phyloP scores from a whole-genome alignment of 2,888 invertebrate species.

The Polydrusus tereticollis region DNA sequence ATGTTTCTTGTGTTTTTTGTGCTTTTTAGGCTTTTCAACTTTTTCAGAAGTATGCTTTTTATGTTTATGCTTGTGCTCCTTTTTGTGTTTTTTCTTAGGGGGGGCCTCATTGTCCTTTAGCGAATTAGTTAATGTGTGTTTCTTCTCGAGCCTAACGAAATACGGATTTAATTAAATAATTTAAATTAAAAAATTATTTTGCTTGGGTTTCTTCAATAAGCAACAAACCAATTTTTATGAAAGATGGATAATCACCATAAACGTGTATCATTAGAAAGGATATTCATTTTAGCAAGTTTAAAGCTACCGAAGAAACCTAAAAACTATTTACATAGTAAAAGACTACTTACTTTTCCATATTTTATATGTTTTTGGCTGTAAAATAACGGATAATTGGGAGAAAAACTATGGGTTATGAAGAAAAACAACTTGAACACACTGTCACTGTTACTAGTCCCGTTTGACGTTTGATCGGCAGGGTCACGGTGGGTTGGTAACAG shows the following conservation, averaged over 20 bases:
- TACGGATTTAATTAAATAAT: not conserved
- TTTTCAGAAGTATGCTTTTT: conserved; percentile 69
- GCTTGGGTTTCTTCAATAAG: not conserved
- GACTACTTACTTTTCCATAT: conserved; percentile 6
- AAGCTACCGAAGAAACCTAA: not conserved
- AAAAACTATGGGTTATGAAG: not conserved
- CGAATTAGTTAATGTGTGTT: conserved; percentile 20
- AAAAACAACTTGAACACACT: not conserved
- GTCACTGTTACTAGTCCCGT: not conserved
- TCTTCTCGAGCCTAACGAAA: conserved; percentile 16
- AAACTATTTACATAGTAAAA: not conserved
- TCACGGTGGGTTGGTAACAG: not conserved
- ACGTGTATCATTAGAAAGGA: not conserved
- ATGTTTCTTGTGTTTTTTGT: conserved; percentile 76
- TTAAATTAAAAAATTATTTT: not conserved
- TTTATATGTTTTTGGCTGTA: not conserved
- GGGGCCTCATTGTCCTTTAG: conserved; percentile 4
- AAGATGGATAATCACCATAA: not conserved
- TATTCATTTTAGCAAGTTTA: not conserved
- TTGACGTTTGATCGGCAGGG: not conserved
- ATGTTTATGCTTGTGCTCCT: conserved; percentile 72
- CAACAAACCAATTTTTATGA: not conserved
- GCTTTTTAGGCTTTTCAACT: conserved; percentile 73
- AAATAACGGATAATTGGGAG: not conserved
- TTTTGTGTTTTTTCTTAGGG: conserved; percentile 77